Percentiles rank a stretch among this genome's conserved stretches.
Evolutionary conservation across 1,140 invertebrate species (phyloP).

Genomic region (Microplitis mediator): DNA sequence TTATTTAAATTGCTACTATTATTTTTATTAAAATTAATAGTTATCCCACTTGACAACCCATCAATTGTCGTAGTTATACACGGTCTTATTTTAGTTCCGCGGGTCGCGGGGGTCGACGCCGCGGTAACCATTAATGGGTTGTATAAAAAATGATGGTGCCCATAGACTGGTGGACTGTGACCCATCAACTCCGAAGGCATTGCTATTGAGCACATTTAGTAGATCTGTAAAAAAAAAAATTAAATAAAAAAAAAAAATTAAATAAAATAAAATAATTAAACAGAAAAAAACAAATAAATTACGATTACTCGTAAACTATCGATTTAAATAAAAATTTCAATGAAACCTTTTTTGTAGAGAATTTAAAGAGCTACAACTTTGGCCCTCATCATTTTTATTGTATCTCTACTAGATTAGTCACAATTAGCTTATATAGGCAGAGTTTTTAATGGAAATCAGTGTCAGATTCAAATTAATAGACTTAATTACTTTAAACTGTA

Average conservation of each 20-base stretch:
- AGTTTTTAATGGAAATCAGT: no score
- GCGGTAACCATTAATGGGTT: constrained; percentile 49
- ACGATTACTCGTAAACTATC: no score
- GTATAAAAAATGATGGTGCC: constrained; percentile 28
- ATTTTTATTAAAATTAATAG: constrained; percentile 33
- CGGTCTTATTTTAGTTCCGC: constrained; percentile 49
- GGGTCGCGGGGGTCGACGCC: constrained; percentile 42
- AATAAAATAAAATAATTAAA: no score
- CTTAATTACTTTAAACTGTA: no score
- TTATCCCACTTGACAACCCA: background rate
- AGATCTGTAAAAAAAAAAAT: constrained; percentile 40
- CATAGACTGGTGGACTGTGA: constrained; percentile 55
- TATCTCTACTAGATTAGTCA: no score
- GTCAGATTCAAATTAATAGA: no score
- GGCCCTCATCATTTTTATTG: no score
- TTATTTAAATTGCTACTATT: background rate
- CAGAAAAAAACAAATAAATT: no score
- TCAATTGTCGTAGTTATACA: constrained; percentile 31
- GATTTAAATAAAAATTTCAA: no score
- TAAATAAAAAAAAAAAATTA: no score
- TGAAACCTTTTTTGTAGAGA: background rate
- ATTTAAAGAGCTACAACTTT: background rate
- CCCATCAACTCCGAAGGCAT: constrained; percentile 59
- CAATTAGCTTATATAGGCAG: no score
- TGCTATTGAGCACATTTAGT: constrained; percentile 61